Conservation (phyloP, 2,113 vertebrate species). For the Chinchilla lanigera region DNA sequence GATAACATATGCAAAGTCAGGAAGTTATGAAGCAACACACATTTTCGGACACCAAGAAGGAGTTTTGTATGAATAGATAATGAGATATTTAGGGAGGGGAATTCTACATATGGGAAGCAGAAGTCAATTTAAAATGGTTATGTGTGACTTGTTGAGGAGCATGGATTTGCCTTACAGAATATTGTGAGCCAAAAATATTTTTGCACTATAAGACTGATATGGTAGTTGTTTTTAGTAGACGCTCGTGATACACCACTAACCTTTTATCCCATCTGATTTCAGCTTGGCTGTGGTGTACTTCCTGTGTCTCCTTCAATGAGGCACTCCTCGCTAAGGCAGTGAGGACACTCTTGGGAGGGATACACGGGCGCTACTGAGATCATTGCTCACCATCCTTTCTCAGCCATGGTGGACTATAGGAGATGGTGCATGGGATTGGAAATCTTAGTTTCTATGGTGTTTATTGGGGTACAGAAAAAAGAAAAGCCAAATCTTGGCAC, state of each 20-base stretch:
- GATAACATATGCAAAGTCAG: neutral
- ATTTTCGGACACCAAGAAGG: neutral
- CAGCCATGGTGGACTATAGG: neutral
- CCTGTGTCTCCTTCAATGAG: neutral
- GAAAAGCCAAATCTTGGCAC: neutral
- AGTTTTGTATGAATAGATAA: neutral
- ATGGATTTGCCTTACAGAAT: neutral
- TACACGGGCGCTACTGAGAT: neutral
- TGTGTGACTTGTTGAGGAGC: neutral
- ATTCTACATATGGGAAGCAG: neutral
- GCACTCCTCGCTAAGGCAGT: neutral
- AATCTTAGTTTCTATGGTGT: neutral
- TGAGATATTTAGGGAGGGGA: neutral
- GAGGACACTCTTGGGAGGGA: neutral
- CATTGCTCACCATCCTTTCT: neutral
- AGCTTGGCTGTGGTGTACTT: neutral
- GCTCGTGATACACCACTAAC: neutral
- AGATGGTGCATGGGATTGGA: fast-evolving
- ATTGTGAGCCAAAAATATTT: neutral
- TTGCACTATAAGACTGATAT: neutral
- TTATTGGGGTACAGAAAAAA: neutral
- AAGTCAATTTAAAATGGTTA: neutral
- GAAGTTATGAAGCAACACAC: neutral
- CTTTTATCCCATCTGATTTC: neutral
- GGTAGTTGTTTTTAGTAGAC: neutral